Evolutionary conservation across 2,113 vertebrate genomes (phyloP).

Genomic region (Theropithecus gelada): DNA sequence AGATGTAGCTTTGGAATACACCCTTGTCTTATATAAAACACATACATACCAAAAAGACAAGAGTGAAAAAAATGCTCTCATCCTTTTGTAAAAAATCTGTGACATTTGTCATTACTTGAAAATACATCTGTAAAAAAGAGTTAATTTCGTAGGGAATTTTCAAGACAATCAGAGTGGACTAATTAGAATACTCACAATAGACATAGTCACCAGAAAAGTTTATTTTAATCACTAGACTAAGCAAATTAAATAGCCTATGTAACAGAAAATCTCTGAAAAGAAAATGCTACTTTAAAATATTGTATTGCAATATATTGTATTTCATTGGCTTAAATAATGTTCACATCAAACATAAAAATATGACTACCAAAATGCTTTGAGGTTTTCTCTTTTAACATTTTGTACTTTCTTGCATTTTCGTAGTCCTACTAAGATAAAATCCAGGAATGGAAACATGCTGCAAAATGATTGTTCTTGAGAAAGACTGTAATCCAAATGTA

Average conservation of each 20-base stretch:
- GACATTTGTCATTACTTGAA: not conserved
- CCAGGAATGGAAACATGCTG: not conserved
- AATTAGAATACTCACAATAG: not conserved
- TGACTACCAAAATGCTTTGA: not conserved
- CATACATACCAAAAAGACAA: not conserved
- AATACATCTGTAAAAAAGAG: not conserved
- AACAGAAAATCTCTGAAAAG: not conserved
- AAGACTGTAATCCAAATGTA: not conserved
- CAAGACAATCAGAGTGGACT: slow-evolving; percentile 13
- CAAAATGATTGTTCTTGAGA: not conserved
- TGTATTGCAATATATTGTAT: not conserved
- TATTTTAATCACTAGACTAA: not conserved
- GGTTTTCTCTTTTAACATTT: not conserved
- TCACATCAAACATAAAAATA: not conserved
- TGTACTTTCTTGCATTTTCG: not conserved
- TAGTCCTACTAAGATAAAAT: not conserved
- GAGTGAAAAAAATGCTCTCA: not conserved
- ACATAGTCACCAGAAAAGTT: not conserved
- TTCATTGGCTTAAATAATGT: not conserved
- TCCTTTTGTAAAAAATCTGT: not conserved
- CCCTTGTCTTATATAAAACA: not conserved
- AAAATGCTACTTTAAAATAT: slow-evolving; percentile 7
- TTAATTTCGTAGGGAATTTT: slow-evolving; percentile 7
- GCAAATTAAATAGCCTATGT: not conserved
- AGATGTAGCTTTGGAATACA: not conserved